Percentiles rank a stretch among this genome's conserved stretches.
Conservation (phyloP, 2,113 vertebrate genomes). For the Andinoacara biseriatus region DNA sequence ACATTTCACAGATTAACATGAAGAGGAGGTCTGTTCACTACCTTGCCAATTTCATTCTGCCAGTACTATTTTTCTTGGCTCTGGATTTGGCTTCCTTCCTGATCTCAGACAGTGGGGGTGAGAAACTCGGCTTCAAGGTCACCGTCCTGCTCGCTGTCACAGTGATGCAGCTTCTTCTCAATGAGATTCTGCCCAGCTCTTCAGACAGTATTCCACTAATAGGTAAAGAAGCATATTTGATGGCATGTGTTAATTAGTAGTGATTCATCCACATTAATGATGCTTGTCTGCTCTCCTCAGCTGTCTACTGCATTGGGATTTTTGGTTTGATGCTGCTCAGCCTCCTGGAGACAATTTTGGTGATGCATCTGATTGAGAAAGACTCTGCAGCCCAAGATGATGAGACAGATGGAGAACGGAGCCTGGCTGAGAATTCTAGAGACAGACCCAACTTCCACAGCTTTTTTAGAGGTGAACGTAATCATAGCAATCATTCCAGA, state of each 20-base stretch:
- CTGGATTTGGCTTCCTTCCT: constrained; percentile 82
- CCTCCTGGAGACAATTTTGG: background rate
- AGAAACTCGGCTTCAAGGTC: constrained; percentile 79
- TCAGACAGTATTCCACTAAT: constrained; percentile 72
- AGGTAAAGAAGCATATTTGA: constrained; percentile 46
- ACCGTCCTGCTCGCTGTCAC: constrained; percentile 74
- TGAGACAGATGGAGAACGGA: background rate
- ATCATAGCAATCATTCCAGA: background rate
- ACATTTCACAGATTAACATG: constrained; percentile 75
- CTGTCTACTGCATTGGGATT: background rate
- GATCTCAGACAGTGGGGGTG: constrained; percentile 74
- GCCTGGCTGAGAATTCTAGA: background rate
- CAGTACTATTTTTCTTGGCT: constrained; percentile 75
- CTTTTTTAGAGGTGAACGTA: constrained; percentile 11
- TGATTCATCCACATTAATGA: background rate
- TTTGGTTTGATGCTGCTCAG: constrained; percentile 7
- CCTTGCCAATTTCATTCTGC: constrained; percentile 80
- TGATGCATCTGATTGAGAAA: too few species aligned
- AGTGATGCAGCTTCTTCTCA: constrained; percentile 77
- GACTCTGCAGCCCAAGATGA: rapidly evolving
- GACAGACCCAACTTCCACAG: background rate
- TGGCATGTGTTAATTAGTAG: background rate
- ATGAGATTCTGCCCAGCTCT: constrained; percentile 71
- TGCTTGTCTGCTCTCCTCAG: background rate
- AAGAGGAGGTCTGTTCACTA: constrained; percentile 77